A percentile compares a stretch with the other conserved stretches of the same genome.
phyloP scores from a whole-genome alignment of 2,888 invertebrate genomes.

The Apodemia zela region DNA sequence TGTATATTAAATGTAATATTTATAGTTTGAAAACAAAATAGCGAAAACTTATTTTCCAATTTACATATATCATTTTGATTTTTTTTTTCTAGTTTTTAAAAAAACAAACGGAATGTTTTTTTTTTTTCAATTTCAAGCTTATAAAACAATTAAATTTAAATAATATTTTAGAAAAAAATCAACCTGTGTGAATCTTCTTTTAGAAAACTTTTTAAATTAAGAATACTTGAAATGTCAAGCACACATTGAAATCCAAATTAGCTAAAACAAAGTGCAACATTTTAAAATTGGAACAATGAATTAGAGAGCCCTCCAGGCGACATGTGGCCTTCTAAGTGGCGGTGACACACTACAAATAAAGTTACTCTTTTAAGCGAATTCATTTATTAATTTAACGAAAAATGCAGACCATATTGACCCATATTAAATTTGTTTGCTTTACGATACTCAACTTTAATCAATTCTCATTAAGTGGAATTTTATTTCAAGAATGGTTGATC shows the following conservation, averaged over 20 bases:
- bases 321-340: constrained; percentile 78
- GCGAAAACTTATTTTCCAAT: too few species aligned
- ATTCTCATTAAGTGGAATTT: constrained; percentile 24
- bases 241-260: constrained; percentile 27
- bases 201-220: constrained; percentile 16
- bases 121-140: too few species aligned
- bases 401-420: constrained; percentile 37
- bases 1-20: too few species aligned
- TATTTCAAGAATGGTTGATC: neutral
- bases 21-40: too few species aligned
- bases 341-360: constrained; percentile 78
- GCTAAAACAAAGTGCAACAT: constrained; percentile 41
- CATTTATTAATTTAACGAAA: constrained; percentile 51
- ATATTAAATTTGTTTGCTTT: constrained; percentile 30
- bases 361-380: constrained; percentile 71
- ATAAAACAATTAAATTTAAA: too few species aligned
- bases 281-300: constrained; percentile 55
- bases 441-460: constrained; percentile 24
- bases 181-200: constrained; percentile 9
- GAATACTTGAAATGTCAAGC: constrained; percentile 17
- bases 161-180: neutral
- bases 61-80: too few species aligned
- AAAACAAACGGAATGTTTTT: too few species aligned
- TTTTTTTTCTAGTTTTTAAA: too few species aligned
- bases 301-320: constrained; percentile 69